phyloP scores from a whole-genome alignment of 2,888 invertebrate species.

The Dilophus febrilis region DNA sequence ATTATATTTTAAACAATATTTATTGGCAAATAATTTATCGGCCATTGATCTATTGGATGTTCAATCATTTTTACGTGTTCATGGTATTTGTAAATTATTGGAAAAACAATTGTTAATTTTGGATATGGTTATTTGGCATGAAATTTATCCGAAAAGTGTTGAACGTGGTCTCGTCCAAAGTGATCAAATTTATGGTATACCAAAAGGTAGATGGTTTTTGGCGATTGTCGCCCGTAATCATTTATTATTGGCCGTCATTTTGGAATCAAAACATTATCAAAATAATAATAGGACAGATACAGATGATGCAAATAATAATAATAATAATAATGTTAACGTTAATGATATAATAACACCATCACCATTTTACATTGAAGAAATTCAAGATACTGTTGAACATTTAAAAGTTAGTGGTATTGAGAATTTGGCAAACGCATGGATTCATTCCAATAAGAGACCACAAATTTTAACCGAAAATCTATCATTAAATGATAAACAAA shows the following conservation, averaged over 20 bases:
- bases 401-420: constrained; percentile 60
- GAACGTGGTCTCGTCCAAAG: constrained; percentile 15
- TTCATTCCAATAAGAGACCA: constrained; percentile 46
- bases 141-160: constrained; percentile 44
- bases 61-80: constrained; percentile 54
- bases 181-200: constrained; percentile 22
- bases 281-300: not conserved
- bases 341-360: constrained; percentile 39
- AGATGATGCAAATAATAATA: constrained; percentile 11
- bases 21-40: constrained; percentile 62
- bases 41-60: constrained; percentile 57
- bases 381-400: constrained; percentile 65
- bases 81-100: constrained; percentile 54
- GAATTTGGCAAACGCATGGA: constrained; percentile 49
- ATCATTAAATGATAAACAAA: no score
- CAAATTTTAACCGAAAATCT: constrained; percentile 20
- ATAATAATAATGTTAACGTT: no score
- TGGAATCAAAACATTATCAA: constrained; percentile 23
- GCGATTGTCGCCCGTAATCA: constrained; percentile 55
- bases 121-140: constrained; percentile 59
- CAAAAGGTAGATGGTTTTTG: constrained; percentile 52
- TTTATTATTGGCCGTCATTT: constrained; percentile 49
- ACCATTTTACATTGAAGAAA: constrained; percentile 78
- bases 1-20: constrained; percentile 30
- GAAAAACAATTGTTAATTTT: constrained; percentile 42